Percentiles rank a stretch among this genome's conserved stretches.
These are phyloP conservation scores for Stegophylla sp. DNA, from an alignment of 2,888 invertebrate genomes.

Conservation along the genomic window DNA sequence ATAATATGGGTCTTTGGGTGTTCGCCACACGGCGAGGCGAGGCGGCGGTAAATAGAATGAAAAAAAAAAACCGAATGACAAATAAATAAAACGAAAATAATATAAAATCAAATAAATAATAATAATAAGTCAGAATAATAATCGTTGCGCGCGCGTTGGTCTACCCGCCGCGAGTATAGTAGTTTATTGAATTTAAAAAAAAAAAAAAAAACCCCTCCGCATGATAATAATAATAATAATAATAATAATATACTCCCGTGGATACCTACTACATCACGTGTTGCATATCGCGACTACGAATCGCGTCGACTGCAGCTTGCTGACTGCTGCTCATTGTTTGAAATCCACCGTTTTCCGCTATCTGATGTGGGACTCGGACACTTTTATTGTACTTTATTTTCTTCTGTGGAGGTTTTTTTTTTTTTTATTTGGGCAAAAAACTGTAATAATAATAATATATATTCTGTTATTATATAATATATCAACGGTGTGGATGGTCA, in stretches of 20 bases:
- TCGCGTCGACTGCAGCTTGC: background rate
- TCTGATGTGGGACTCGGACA: background rate
- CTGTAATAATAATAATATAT: conserved; percentile 10
- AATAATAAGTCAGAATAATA: background rate
- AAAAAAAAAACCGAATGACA: background rate
- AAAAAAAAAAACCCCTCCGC: background rate
- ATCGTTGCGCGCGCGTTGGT: background rate
- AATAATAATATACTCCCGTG: background rate
- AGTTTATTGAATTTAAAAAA: background rate
- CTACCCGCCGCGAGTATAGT: too few relatives aligned
- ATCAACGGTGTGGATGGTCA: background rate
- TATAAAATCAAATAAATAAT: background rate
- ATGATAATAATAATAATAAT: too few relatives aligned
- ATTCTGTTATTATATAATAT: background rate
- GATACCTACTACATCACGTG: background rate
- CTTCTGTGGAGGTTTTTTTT: background rate
- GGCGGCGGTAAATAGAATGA: too few relatives aligned
- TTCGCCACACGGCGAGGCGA: background rate
- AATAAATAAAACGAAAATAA: background rate
- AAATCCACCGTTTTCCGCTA: conserved; percentile 9
- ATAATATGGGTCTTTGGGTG: background rate
- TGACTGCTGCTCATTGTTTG: background rate
- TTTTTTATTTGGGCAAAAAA: conserved; percentile 18
- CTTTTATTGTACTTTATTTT: background rate
- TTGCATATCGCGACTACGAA: background rate